phyloP scores from a whole-genome alignment of 2,888 invertebrate genomes.

The Asteroscopus sphinx region DNA sequence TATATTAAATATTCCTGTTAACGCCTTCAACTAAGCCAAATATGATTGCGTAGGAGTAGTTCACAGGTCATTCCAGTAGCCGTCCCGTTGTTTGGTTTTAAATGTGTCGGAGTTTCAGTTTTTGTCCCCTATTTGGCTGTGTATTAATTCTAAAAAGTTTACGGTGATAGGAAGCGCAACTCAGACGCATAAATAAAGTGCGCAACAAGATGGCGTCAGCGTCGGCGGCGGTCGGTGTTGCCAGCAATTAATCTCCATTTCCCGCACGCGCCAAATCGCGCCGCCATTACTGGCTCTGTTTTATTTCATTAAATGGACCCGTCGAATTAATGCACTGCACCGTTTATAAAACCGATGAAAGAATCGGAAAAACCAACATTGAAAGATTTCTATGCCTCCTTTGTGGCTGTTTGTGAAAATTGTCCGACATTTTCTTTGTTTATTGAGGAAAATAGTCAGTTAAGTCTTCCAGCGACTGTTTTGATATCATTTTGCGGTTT shows the following conservation, averaged over 20 bases:
- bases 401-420: conserved; percentile 76
- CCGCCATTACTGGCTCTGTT: conserved; percentile 83
- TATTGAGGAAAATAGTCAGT: conserved; percentile 61
- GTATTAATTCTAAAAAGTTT: conserved; percentile 17
- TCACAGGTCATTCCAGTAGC: too few species aligned
- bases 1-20: too few species aligned
- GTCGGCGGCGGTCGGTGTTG: conserved; percentile 76
- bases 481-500: conserved; percentile 34
- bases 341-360: conserved; percentile 79
- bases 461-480: conserved; percentile 43
- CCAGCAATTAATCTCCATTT: conserved; percentile 88
- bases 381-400: conserved; percentile 75
- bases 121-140: conserved; percentile 10
- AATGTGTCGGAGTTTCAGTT: background rate
- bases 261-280: conserved; percentile 84
- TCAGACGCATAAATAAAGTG: conserved; percentile 81
- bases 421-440: conserved; percentile 70
- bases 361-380: conserved; percentile 74
- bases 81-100: too few species aligned
- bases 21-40: too few species aligned
- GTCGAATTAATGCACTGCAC: conserved; percentile 83
- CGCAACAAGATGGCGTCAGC: conserved; percentile 80
- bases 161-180: conserved; percentile 61
- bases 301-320: conserved; percentile 87
- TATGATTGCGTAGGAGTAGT: too few species aligned